These are phyloP conservation scores for Incurvaria masculella DNA, from an alignment of 2,888 invertebrate genomes.

Conservation along the genomic window DNA sequence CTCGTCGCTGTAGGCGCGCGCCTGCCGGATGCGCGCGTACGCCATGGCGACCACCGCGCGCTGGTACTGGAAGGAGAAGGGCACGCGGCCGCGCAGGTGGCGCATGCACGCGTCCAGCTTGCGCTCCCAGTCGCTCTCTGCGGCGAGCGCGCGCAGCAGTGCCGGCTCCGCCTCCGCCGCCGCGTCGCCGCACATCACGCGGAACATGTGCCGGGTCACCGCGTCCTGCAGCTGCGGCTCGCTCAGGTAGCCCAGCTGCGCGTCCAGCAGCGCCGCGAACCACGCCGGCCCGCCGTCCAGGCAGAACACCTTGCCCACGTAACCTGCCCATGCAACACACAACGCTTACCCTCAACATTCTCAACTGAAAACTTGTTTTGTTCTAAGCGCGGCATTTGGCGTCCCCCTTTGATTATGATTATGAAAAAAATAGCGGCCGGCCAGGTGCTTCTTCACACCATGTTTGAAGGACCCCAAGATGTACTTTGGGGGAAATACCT, in stretches of 20 bases:
- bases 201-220: slow-evolving; percentile 27
- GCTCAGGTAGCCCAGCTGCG: slow-evolving; percentile 5
- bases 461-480: no score
- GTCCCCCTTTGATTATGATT: no score
- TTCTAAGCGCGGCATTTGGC: no score
- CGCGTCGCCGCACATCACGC: slow-evolving; percentile 20
- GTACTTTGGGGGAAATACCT: no score
- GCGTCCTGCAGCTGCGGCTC: slow-evolving; percentile 26
- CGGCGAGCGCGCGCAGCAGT: slow-evolving; percentile 9
- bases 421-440: no score
- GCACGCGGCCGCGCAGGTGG: slow-evolving; percentile 20
- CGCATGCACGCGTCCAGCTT: slow-evolving; percentile 22
- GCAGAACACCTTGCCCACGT: slow-evolving; percentile 33
- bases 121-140: slow-evolving; percentile 16
- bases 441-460: no score
- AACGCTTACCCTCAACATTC: no score
- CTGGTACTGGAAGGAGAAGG: slow-evolving; percentile 27
- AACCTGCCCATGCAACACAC: no score
- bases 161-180: slow-evolving; percentile 13
- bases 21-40: slow-evolving; percentile 18
- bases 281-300: slow-evolving; percentile 29
- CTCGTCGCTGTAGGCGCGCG: slow-evolving; percentile 15
- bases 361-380: no score
- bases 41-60: slow-evolving; percentile 23
- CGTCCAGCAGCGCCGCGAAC: slow-evolving; percentile 19